A percentile compares a stretch with the other conserved stretches of the same genome.
These are phyloP conservation scores for Zelostemma sp. DNA, from an alignment of 1,140 invertebrate genomes.

Conservation along the genomic window DNA sequence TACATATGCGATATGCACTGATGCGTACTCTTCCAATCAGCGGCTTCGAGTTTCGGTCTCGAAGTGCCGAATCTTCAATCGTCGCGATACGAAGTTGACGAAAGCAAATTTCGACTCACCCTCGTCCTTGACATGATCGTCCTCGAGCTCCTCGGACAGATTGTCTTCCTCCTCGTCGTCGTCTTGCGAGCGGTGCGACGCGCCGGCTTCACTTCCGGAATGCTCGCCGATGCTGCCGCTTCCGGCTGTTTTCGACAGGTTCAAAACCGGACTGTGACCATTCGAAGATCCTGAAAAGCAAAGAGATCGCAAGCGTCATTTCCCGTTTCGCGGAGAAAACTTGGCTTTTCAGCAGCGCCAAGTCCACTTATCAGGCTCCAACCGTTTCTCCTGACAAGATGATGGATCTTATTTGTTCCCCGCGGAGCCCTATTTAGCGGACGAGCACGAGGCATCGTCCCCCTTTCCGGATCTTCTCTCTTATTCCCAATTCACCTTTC, in stretches of 20 bases:
- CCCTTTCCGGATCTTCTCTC: conserved; percentile 42
- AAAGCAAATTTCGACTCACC: conserved; percentile 71
- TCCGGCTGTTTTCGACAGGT: conserved; percentile 87
- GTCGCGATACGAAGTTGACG: neutral
- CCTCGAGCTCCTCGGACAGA: conserved; percentile 81
- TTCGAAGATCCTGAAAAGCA: conserved; percentile 81
- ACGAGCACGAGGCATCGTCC: conserved; percentile 41
- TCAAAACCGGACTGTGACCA: conserved; percentile 90
- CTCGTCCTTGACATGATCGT: conserved; percentile 89
- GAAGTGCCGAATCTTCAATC: too few species aligned
- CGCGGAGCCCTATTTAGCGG: conserved; percentile 54
- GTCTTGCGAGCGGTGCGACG: conserved; percentile 73
- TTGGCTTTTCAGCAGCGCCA: conserved; percentile 31
- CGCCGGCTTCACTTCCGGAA: conserved; percentile 75
- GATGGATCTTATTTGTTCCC: conserved; percentile 70
- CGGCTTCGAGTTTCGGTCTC: conserved; percentile 31
- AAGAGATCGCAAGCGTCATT: conserved; percentile 20
- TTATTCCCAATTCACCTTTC: conserved; percentile 52
- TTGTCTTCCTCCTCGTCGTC: conserved; percentile 84
- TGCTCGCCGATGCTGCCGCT: conserved; percentile 77
- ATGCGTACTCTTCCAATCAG: conserved; percentile 51
- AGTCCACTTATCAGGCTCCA: conserved; percentile 47
- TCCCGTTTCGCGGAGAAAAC: conserved; percentile 39
- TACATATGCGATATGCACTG: conserved; percentile 54
- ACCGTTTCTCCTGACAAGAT: conserved; percentile 55